Base-by-base conservation (phyloP, 2,113 vertebrate genomes). In the Indicator indicator region DNA sequence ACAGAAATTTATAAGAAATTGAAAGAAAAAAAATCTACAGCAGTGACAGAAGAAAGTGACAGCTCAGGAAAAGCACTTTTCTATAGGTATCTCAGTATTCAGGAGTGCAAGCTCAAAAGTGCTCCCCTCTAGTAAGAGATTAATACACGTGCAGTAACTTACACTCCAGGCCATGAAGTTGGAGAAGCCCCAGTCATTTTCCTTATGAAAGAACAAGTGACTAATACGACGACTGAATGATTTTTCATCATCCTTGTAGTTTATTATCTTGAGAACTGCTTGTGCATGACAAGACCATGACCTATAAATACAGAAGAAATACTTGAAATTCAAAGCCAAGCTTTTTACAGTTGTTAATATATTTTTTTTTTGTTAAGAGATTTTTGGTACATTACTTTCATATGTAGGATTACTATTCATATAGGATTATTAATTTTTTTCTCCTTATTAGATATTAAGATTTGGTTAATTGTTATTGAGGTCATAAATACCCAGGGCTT, bases 91-190 rank as follows among this genome's bases (percentile, higher is more conserved):
- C 9, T 86, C 38, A 69, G 11, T 44, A 64, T 23, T 44, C 58
- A 87, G 23, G 18, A 79, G 33, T 27, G 16, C 12, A 46, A 50
- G 32, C 33, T 56, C 19, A 74, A 59, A 69, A 82, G 30, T 71
- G 30, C 8, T 79, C 33, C 38, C 26, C 36, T 23, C 30, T 18
- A 56, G 67, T 55, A 68, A 27, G 0, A 83, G 21, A 48, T 52
- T 85, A 75, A 50, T 16, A 65, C 3, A 32, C 5, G 20, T 33
- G 26, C 48, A 60, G 77, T 21, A 93, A 99, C 99, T 99, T 98
- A 99, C 99, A 94, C 99, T 99, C 99, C 99, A 99, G 85, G 99
- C 99, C 99, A 99, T 99, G 94, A 99, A 99, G 96, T 99, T 99
- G 94, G 99, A 99, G 96, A 99, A 99, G 80, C 99, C 99, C 99